phyloP scores from a whole-genome alignment of 2,113 vertebrate species.

The Mirounga angustirostris region DNA sequence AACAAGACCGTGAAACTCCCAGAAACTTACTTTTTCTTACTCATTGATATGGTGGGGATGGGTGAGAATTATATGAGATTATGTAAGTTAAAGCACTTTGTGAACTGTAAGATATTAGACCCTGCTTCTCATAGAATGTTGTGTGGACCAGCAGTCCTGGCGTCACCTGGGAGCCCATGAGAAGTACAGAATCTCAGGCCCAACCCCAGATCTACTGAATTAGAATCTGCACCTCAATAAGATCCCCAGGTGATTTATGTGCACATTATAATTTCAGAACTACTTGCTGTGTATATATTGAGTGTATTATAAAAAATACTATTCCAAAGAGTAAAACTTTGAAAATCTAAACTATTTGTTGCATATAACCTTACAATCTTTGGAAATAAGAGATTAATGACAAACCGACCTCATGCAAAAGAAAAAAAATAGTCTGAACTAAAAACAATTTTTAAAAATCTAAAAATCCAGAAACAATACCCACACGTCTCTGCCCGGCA shows the following conservation, averaged over 20 bases:
- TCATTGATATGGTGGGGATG: neutral
- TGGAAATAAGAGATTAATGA: neutral
- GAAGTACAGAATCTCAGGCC: neutral
- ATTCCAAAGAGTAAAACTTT: neutral
- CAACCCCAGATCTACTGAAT: neutral
- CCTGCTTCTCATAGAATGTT: neutral
- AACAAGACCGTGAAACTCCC: neutral
- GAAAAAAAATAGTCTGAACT: neutral
- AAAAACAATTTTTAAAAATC: neutral
- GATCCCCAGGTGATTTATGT: neutral
- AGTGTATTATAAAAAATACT: neutral
- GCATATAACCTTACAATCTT: neutral
- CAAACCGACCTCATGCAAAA: neutral
- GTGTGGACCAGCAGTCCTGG: fast-evolving
- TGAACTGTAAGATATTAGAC: neutral
- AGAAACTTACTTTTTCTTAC: neutral
- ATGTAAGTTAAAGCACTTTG: neutral
- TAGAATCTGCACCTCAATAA: neutral
- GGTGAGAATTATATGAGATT: neutral
- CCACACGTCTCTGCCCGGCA: neutral
- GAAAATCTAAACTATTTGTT: neutral
- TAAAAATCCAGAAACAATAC: neutral
- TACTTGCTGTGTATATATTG: neutral
- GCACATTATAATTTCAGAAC: neutral
- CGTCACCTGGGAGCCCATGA: neutral